Evolutionary conservation across 2,113 vertebrate species (phyloP), one percentile per base, ranked within the genome.

Genomic region (Sphaerodactylus townsendi): DNA sequence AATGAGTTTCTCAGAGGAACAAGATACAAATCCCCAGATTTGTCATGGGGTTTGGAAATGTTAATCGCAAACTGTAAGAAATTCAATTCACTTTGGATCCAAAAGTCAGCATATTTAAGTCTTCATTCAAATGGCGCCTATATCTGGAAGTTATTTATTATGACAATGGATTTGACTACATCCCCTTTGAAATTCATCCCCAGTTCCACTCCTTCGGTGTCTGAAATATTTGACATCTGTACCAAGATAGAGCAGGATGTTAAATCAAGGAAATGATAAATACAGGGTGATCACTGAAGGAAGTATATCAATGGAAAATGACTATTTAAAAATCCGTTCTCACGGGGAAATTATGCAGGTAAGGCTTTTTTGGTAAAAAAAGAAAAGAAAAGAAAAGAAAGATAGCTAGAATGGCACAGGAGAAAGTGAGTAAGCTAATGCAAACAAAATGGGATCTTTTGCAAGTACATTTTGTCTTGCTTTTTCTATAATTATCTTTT

Each of bases 401-500:
- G 74, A 69, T 77, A 72, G 13, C 37, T 70, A 73, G 80, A 33
- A 23, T 69, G 41, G 30, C 35, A 56, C 53, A 39, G 4, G 73
- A 56, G 68, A 70, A 59, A 6, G 64, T 69, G 50, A 44, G 56
- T n/a, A 77, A 69, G 64, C 64, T 77, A 77, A 69, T 69, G 82
- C 82, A 77, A 84, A 84, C 23, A 53, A 69, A 50, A 41, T 44
- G 28, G 59, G 80, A 72, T 73, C 13, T 81, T 41, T 65, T 74
- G 10, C 3, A 64, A 56, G 64, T 77, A 62, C 48, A 53, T 77
- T 83, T 53, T 73, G 19, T 39, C 39, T 87, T 86, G 62, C 66
- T 53, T 53, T 85, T 82, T 74, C 56, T 74, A 65, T 74, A 82
- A 56, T 70, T 80, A 74, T 33, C 83, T 77, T 85, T 62, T 33